Conservation (phyloP, 2,888 invertebrate genomes). For the Portevinia maculata region DNA sequence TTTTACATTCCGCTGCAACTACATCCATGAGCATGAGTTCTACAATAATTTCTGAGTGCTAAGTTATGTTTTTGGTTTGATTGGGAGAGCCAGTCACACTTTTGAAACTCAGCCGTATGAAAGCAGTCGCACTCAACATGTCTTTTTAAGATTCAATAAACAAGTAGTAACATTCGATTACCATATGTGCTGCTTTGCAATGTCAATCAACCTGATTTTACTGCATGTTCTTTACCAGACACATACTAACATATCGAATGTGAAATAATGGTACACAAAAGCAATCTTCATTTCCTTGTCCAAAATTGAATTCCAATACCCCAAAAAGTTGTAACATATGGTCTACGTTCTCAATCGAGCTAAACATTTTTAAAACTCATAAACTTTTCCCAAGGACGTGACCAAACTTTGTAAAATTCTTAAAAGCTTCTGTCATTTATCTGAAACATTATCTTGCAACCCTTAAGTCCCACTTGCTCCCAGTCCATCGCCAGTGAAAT, state of each 20-base stretch:
- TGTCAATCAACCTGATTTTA: too few species aligned
- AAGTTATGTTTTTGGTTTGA: too few species aligned
- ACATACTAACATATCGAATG: slow-evolving; percentile 6
- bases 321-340: slow-evolving; percentile 53
- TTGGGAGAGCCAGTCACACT: too few species aligned
- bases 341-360: slow-evolving; percentile 61
- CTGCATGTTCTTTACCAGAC: too few species aligned
- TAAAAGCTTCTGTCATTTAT: slow-evolving; percentile 72
- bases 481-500: slow-evolving; percentile 1
- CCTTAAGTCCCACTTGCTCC: slow-evolving; percentile 55
- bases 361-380: slow-evolving; percentile 71
- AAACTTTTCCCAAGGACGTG: slow-evolving; percentile 65
- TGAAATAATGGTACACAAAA: slow-evolving; percentile 44
- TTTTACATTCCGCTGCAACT: too few species aligned
- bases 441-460: slow-evolving; percentile 70
- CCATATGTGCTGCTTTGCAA: too few species aligned
- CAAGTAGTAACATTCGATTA: too few species aligned
- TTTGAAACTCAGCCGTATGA: too few species aligned
- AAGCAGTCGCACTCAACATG: too few species aligned
- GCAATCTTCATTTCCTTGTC: slow-evolving; percentile 55
- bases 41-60: too few species aligned
- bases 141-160: too few species aligned
- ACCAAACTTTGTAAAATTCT: slow-evolving; percentile 70
- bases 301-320: slow-evolving; percentile 72
- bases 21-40: too few species aligned